Evolutionary conservation across 2,888 invertebrate species (phyloP).

Genomic region (Anticlea derivata): DNA sequence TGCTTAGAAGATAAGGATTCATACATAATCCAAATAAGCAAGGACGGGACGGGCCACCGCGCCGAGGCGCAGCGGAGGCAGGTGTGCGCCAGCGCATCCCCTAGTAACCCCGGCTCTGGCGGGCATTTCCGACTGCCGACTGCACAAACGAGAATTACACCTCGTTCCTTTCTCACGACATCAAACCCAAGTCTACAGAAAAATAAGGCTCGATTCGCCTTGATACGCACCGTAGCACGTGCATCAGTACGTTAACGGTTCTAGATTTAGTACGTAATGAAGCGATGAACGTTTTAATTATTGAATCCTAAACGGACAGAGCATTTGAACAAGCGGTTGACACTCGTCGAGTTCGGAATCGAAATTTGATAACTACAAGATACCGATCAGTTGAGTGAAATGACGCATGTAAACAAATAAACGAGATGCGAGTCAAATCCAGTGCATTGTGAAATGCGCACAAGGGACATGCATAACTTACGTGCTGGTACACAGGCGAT

Average conservation of each 20-base stretch:
- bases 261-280: conserved; percentile 56
- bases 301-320: conserved; percentile 36
- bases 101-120: conserved; percentile 42
- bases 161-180: conserved; percentile 32
- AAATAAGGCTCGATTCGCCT: conserved; percentile 42
- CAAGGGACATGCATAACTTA: conserved; percentile 75
- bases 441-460: conserved; percentile 64
- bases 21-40: conserved; percentile 3
- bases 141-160: conserved; percentile 52
- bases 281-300: conserved; percentile 47
- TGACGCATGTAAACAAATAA: conserved; percentile 63
- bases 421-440: conserved; percentile 59
- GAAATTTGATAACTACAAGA: conserved; percentile 26
- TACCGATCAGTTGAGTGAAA: conserved; percentile 32
- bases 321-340: conserved; percentile 25
- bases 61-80: conserved; percentile 62
- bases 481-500: conserved; percentile 57
- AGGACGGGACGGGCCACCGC: not conserved
- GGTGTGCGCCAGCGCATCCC: conserved; percentile 62
- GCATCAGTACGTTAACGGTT: conserved; percentile 58
- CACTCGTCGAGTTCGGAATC: conserved; percentile 17
- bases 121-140: conserved; percentile 54
- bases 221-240: conserved; percentile 42
- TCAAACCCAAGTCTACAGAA: conserved; percentile 26
- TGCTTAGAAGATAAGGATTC: not conserved